Conservation (phyloP, 2,113 vertebrate species). For the Mesoclemmys tuberculata region DNA sequence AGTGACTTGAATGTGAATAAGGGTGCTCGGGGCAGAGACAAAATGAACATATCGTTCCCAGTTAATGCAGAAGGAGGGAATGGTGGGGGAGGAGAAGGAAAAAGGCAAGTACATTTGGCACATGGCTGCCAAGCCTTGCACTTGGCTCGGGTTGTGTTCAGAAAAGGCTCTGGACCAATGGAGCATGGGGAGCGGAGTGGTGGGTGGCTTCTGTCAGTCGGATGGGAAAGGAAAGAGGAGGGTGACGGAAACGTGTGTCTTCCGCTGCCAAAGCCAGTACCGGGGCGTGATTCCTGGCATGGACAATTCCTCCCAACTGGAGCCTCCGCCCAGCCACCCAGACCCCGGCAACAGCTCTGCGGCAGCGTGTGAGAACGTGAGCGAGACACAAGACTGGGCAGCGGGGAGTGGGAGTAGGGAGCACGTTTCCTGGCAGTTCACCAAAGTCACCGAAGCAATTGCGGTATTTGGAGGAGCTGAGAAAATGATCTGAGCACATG, state of each 20-base stretch:
- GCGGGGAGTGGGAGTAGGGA: not conserved
- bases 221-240: not conserved
- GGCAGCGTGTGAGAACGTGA: not conserved
- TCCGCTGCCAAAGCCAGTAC: not conserved
- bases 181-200: not conserved
- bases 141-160: not conserved
- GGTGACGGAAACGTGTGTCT: not conserved
- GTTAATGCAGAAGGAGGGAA: not conserved
- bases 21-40: not conserved
- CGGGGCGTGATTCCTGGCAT: not conserved
- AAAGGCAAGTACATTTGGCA: not conserved
- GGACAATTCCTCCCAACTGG: not conserved
- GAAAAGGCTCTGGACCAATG: not conserved
- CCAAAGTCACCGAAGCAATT: not conserved
- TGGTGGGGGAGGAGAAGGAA: not conserved
- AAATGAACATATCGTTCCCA: not conserved
- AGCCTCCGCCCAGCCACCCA: not conserved
- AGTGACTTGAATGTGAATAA: not conserved
- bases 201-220: not conserved
- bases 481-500: not conserved
- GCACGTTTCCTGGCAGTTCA: not conserved
- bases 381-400: not conserved
- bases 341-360: too few species aligned
- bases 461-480: not conserved
- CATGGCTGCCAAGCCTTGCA: not conserved